These are phyloP conservation scores for Pheosia gnoma DNA, from an alignment of 2,888 invertebrate species.

Conservation along the genomic window DNA sequence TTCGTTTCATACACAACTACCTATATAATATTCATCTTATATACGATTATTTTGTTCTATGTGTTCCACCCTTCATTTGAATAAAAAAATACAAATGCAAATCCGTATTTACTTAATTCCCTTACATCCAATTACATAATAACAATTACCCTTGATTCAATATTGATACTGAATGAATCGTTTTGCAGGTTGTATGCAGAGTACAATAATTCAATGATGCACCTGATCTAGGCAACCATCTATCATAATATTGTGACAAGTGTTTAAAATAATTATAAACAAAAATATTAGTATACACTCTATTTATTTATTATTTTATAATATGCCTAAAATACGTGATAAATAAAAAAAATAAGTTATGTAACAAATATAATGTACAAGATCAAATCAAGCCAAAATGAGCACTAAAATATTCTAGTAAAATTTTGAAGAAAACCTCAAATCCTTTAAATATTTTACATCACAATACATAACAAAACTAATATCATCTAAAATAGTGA, in stretches of 20 bases:
- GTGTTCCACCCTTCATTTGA: conserved; percentile 39
- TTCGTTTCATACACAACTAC: conserved; percentile 17
- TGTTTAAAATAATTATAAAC: conserved; percentile 20
- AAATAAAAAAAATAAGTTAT: conserved; percentile 68
- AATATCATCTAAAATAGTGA: conserved; percentile 31
- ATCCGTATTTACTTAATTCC: conserved; percentile 24
- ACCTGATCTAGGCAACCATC: too few species aligned
- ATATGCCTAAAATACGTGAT: conserved; percentile 67
- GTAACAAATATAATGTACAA: conserved; percentile 65
- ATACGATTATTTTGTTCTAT: conserved; percentile 25
- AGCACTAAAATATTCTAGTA: conserved; percentile 37
- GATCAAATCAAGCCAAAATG: conserved; percentile 54
- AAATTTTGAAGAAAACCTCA: conserved; percentile 22
- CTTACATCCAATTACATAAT: conserved; percentile 7
- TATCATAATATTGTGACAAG: background rate
- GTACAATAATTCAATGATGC: too few species aligned
- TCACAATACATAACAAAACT: conserved; percentile 29
- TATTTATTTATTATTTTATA: conserved; percentile 55
- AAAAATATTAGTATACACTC: conserved; percentile 48
- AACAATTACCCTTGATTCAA: background rate
- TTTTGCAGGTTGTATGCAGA: too few species aligned
- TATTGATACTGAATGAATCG: conserved; percentile 11
- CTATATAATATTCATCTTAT: background rate
- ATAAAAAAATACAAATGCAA: conserved; percentile 42
- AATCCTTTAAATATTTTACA: conserved; percentile 18